phyloP scores from a whole-genome alignment of 2,888 invertebrate species.

The Hymenopus coronatus region DNA sequence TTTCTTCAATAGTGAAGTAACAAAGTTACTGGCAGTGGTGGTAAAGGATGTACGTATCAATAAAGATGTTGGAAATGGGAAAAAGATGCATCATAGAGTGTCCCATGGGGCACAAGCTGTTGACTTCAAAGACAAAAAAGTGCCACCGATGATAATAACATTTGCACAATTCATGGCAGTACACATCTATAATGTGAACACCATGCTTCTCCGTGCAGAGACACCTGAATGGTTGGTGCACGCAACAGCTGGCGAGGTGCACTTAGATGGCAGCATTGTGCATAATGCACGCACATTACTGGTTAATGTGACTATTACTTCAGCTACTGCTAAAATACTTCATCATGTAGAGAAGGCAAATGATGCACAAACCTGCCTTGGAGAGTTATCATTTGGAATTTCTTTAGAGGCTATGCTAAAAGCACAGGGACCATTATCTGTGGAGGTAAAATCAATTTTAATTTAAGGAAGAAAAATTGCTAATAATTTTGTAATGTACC shows the following conservation, averaged over 20 bases:
- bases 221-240: constrained; percentile 69
- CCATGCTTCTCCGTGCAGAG: constrained; percentile 59
- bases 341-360: constrained; percentile 50
- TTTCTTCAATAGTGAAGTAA: constrained; percentile 83
- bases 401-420: constrained; percentile 73
- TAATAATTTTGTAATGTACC: too few species aligned
- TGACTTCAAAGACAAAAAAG: constrained; percentile 54
- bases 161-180: constrained; percentile 89
- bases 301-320: constrained; percentile 67
- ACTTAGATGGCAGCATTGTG: constrained; percentile 66
- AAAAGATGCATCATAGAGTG: constrained; percentile 36
- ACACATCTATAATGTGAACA: constrained; percentile 71
- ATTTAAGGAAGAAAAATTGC: too few species aligned
- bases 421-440: constrained; percentile 79
- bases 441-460: constrained; percentile 59
- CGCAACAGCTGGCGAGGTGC: constrained; percentile 66
- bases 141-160: constrained; percentile 75
- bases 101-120: constrained; percentile 41
- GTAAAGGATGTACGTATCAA: constrained; percentile 77
- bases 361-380: constrained; percentile 61
- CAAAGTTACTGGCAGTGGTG: constrained; percentile 78
- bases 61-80: constrained; percentile 58
- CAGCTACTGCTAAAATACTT: constrained; percentile 60
- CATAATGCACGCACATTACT: constrained; percentile 67
- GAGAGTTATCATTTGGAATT: constrained; percentile 70